A percentile compares a stretch with the other conserved stretches of the same genome.
phyloP scores from a whole-genome alignment of 1,140 invertebrate species.

The Uloborus diversus region DNA sequence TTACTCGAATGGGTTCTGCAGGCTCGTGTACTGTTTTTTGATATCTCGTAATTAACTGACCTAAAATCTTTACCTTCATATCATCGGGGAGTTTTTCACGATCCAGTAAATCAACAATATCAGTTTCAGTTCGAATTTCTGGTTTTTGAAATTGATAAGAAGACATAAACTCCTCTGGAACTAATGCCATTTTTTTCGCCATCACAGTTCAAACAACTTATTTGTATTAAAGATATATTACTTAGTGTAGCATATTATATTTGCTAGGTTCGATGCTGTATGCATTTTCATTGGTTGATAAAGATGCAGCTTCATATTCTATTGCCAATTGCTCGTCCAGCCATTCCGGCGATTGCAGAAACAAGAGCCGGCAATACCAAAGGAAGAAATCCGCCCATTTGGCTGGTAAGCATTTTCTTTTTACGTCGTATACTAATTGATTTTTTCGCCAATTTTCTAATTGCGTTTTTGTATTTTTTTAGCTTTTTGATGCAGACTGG shows the following conservation, averaged over 20 bases:
- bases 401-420: not conserved
- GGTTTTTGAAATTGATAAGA: not conserved
- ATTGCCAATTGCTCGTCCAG: conserved; percentile 9
- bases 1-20: not conserved
- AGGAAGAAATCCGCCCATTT: not conserved
- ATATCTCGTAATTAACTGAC: conserved; percentile 2
- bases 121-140: not conserved
- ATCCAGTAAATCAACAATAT: not conserved
- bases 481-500: conserved; percentile 12
- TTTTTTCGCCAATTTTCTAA: conserved; percentile 3
- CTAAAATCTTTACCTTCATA: conserved; percentile 24
- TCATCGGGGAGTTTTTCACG: not conserved
- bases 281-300: too few relatives aligned
- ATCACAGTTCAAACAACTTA: not conserved
- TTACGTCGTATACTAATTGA: not conserved
- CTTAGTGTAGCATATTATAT: too few relatives aligned
- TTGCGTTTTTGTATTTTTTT: conserved; percentile 14
- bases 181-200: not conserved
- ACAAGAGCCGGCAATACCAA: not conserved
- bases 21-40: not conserved
- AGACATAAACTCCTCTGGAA: not conserved
- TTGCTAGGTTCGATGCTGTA: too few relatives aligned
- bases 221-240: conserved; percentile 16
- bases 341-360: not conserved
- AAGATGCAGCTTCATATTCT: too few relatives aligned